These are phyloP conservation scores for Aplysina aerophoba DNA, from an alignment of 37 sponge, comb jelly and placozoan species.

Conservation along the genomic window DNA sequence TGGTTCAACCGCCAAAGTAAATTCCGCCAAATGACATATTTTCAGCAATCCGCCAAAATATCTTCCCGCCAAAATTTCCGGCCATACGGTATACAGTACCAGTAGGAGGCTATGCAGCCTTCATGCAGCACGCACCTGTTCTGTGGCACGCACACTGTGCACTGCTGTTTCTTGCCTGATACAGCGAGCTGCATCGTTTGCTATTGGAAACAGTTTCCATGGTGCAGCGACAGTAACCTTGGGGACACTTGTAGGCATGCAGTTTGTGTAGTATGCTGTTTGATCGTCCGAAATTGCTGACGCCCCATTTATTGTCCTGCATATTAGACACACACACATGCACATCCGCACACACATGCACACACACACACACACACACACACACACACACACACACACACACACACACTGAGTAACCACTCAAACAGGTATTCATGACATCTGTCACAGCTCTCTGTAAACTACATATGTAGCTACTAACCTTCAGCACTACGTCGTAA, in stretches of 20 bases:
- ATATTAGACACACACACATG: background rate
- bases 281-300: too few species aligned
- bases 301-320: too few species aligned
- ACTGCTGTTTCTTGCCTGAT: background rate
- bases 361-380: conserved; percentile 24
- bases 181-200: background rate
- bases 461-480: too few species aligned
- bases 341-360: conserved; percentile 7
- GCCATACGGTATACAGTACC: too few species aligned
- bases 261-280: too few species aligned
- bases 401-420: background rate
- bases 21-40: too few species aligned
- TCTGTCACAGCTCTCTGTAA: too few species aligned
- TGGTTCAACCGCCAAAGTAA: too few species aligned
- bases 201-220: background rate
- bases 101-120: too few species aligned
- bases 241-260: conserved; percentile 10
- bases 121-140: background rate
- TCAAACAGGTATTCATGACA: background rate
- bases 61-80: too few species aligned
- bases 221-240: conserved; percentile 32
- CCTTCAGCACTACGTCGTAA: too few species aligned
- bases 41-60: too few species aligned
- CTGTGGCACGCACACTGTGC: conserved; percentile 32
- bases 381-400: conserved; percentile 25